These are phyloP conservation scores for Trichoplusia ni DNA, from an alignment of 1,140 invertebrate genomes.

Conservation along the genomic window DNA sequence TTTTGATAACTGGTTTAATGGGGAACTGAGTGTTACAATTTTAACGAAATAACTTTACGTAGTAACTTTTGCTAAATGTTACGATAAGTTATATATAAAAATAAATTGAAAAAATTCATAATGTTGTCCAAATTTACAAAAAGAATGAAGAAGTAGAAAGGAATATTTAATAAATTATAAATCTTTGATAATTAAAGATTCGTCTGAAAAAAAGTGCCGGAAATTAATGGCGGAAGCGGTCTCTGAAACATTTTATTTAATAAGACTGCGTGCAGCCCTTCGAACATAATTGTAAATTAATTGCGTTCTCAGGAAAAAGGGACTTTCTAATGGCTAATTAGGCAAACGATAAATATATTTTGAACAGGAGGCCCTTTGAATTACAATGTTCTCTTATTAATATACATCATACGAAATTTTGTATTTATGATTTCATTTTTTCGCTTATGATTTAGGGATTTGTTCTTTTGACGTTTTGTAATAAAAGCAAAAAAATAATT, in stretches of 20 bases:
- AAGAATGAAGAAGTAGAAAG: background rate
- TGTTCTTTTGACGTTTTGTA: no score
- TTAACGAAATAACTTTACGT: no score
- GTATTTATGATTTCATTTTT: background rate
- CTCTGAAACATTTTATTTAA: conserved; percentile 71
- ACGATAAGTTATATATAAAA: no score
- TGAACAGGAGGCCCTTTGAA: conserved; percentile 27
- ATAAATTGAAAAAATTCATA: no score
- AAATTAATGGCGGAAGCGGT: conserved; percentile 46
- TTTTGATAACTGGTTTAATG: no score
- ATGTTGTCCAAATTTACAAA: background rate
- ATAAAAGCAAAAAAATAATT: no score
- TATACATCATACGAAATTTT: conserved; percentile 16
- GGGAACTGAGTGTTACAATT: no score
- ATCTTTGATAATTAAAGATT: conserved; percentile 61
- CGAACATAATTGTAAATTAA: conserved; percentile 76
- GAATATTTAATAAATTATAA: conserved; percentile 36
- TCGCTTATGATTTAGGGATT: no score
- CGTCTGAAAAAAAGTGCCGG: conserved; percentile 54
- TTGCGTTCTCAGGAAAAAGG: conserved; percentile 64
- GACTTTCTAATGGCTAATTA: conserved; percentile 69
- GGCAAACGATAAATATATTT: conserved; percentile 56
- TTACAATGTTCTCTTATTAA: conserved; percentile 17
- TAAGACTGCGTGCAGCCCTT: conserved; percentile 67
- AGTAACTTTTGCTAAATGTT: no score